Conservation (phyloP, 2,888 invertebrate genomes). For the Eutolmus rufibarbis region DNA sequence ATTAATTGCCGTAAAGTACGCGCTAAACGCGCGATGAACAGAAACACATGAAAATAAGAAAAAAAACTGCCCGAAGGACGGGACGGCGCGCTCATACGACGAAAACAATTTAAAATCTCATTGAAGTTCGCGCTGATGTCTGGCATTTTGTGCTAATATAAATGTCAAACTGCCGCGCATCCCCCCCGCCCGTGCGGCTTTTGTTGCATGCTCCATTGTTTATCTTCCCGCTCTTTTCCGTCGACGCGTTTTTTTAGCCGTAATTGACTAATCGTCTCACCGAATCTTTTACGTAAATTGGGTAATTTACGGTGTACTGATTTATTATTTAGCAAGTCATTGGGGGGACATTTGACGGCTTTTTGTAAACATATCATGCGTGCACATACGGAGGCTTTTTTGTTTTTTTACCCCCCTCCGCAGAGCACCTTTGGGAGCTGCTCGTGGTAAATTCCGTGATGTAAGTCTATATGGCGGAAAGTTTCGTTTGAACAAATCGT, state of each 20-base stretch:
- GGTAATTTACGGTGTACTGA: slow-evolving; percentile 35
- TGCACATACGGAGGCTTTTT: background rate
- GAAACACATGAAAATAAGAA: background rate
- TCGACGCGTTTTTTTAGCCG: background rate
- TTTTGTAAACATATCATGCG: slow-evolving; percentile 8
- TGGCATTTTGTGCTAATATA: slow-evolving; percentile 32
- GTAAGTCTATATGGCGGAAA: background rate
- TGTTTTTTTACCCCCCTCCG: background rate
- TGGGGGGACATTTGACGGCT: slow-evolving; percentile 12
- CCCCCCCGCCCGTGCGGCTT: background rate
- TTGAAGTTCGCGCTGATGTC: slow-evolving; percentile 10
- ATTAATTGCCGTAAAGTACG: slow-evolving; percentile 23
- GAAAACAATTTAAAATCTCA: slow-evolving; percentile 34
- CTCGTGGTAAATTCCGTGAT: background rate
- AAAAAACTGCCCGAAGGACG: slow-evolving; percentile 15
- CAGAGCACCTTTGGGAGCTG: background rate
- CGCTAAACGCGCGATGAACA: slow-evolving; percentile 1
- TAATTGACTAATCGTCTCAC: slow-evolving; percentile 31
- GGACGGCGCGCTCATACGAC: background rate
- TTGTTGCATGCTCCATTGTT: slow-evolving; percentile 23
- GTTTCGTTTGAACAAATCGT: background rate
- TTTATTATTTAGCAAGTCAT: slow-evolving; percentile 28
- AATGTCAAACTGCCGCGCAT: slow-evolving; percentile 12
- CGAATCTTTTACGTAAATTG: slow-evolving; percentile 37
- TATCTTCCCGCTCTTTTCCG: slow-evolving; percentile 5